These are phyloP conservation scores for Chrysolina haemoptera DNA, from an alignment of 2,888 invertebrate species.

Conservation along the genomic window DNA sequence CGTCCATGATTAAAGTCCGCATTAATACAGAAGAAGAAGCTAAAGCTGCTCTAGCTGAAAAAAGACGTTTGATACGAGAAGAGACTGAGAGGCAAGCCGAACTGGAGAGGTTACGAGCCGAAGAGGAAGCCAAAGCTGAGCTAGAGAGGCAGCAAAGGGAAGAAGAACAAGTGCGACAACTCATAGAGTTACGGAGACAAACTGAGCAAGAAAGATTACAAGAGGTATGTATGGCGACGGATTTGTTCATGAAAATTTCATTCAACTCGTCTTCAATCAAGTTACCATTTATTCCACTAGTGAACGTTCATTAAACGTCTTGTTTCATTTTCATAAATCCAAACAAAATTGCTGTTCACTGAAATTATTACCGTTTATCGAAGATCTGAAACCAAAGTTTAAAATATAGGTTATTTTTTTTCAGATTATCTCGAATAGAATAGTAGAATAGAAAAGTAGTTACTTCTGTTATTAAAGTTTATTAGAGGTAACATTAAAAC, in stretches of 20 bases:
- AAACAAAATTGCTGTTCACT: too few species aligned
- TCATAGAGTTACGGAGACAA: slow-evolving; percentile 85
- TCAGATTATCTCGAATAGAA: too few species aligned
- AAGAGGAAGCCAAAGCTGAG: slow-evolving; percentile 82
- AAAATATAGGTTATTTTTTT: too few species aligned
- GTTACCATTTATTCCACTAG: too few species aligned
- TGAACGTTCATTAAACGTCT: too few species aligned
- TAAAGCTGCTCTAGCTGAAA: slow-evolving; percentile 93
- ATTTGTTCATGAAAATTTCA: neutral
- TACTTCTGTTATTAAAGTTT: too few species aligned
- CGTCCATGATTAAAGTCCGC: slow-evolving; percentile 79
- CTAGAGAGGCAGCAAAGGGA: slow-evolving; percentile 81
- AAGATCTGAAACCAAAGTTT: too few species aligned
- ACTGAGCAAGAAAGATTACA: slow-evolving; percentile 90
- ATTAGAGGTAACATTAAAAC: too few species aligned
- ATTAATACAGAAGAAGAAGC: slow-evolving; percentile 94
- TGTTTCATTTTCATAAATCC: too few species aligned
- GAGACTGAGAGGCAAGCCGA: slow-evolving; percentile 94
- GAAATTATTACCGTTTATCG: too few species aligned
- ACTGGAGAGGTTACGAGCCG: slow-evolving; percentile 81
- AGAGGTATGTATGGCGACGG: slow-evolving; percentile 75
- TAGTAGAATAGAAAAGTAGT: too few species aligned
- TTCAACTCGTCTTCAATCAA: too few species aligned
- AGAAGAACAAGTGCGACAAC: slow-evolving; percentile 86
- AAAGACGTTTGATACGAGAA: slow-evolving; percentile 88